Conservation (phyloP, 2,113 vertebrate species). For the Ariopsis seemanni region DNA sequence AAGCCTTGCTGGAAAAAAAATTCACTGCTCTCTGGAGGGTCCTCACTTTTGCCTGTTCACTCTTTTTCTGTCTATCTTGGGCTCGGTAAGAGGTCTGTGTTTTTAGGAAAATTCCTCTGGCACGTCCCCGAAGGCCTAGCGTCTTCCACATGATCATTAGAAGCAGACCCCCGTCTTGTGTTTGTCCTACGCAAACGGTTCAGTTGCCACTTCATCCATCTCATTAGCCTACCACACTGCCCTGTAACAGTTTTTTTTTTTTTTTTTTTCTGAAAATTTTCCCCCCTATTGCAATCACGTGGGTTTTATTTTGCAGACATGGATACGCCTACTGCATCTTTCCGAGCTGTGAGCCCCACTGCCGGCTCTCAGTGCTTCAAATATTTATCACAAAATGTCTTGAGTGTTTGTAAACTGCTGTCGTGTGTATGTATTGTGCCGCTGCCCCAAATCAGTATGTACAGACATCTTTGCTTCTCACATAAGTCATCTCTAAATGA, state of each 20-base stretch:
- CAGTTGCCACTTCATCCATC: conserved; percentile 68
- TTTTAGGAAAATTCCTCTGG: conserved; percentile 72
- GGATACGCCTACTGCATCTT: conserved; percentile 43
- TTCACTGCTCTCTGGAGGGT: conserved; percentile 68
- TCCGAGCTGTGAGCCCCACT: conserved; percentile 24
- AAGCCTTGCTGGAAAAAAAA: conserved; percentile 58
- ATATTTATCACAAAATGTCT: conserved; percentile 51
- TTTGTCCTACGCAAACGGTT: conserved; percentile 72
- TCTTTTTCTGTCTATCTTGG: conserved; percentile 68
- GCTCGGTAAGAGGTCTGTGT: conserved; percentile 62
- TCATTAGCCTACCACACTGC: conserved; percentile 56
- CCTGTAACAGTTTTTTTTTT: conserved; percentile 41
- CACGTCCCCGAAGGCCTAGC: conserved; percentile 60
- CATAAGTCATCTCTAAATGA: conserved; percentile 41
- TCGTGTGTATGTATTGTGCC: conserved; percentile 27
- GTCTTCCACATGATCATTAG: conserved; percentile 64
- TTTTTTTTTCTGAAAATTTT: conserved; percentile 19
- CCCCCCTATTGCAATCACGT: neutral
- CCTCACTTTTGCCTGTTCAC: conserved; percentile 59
- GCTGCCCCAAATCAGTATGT: conserved; percentile 19
- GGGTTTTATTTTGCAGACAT: conserved; percentile 36
- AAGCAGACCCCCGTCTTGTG: conserved; percentile 66
- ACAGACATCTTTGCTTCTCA: conserved; percentile 30
- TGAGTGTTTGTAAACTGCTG: conserved; percentile 40
- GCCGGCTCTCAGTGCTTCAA: conserved; percentile 39